phyloP scores from a whole-genome alignment of 2,888 invertebrate species.

The Halocaridina rubra region DNA sequence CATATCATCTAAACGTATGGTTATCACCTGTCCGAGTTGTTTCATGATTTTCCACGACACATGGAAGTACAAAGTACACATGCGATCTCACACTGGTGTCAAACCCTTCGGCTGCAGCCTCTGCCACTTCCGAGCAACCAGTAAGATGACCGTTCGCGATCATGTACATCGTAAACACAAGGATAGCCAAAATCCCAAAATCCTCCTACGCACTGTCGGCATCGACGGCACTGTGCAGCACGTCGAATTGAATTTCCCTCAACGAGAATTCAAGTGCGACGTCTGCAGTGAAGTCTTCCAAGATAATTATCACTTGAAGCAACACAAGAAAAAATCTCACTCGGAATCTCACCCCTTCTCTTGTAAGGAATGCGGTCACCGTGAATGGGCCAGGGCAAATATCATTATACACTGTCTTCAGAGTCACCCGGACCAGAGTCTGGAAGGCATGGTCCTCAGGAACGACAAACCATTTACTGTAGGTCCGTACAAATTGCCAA shows the following conservation, averaged over 20 bases:
- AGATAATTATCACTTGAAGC: slow-evolving; percentile 59
- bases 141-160: slow-evolving; percentile 62
- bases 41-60: slow-evolving; percentile 62
- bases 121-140: slow-evolving; percentile 57
- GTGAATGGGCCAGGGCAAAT: slow-evolving; percentile 54
- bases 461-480: slow-evolving; percentile 59
- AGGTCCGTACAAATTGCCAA: slow-evolving; percentile 56
- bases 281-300: slow-evolving; percentile 42
- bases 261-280: slow-evolving; percentile 60
- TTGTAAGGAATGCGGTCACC: slow-evolving; percentile 45
- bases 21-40: slow-evolving; percentile 57
- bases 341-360: slow-evolving; percentile 51
- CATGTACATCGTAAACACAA: slow-evolving; percentile 62
- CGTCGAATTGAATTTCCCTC: slow-evolving; percentile 55
- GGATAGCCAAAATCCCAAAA: slow-evolving; percentile 46
- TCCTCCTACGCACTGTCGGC: slow-evolving; percentile 49
- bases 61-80: slow-evolving; percentile 63
- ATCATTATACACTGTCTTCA: slow-evolving; percentile 60
- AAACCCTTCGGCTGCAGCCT: slow-evolving; percentile 60
- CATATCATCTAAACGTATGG: slow-evolving; percentile 37
- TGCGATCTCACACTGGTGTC: slow-evolving; percentile 61
- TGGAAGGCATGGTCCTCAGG: slow-evolving; percentile 43
- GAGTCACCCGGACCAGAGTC: slow-evolving; percentile 30
- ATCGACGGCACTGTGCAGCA: slow-evolving; percentile 60
- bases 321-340: slow-evolving; percentile 56